These are phyloP conservation scores for Danio kyathit DNA, from an alignment of 2,797 vertebrate genomes.

Conservation along the genomic window DNA sequence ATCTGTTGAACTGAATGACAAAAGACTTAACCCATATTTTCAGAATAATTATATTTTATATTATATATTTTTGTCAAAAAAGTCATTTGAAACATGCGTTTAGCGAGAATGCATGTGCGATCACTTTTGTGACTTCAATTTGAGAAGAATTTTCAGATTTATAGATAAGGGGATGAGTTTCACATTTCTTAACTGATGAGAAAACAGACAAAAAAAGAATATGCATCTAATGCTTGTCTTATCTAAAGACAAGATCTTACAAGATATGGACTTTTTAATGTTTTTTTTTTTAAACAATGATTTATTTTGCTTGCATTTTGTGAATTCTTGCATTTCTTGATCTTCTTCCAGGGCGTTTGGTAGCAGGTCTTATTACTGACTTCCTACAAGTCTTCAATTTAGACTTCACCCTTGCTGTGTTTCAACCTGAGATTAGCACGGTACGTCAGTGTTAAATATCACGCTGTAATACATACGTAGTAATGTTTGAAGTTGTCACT, in stretches of 20 bases:
- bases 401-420: constrained; percentile 94
- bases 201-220: background rate
- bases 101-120: too few species aligned
- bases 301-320: background rate
- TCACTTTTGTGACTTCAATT: too few species aligned
- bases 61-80: too few species aligned
- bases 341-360: constrained; percentile 83
- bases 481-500: background rate
- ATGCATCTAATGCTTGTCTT: background rate
- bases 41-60: too few species aligned
- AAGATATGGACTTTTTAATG: background rate
- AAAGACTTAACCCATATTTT: too few species aligned
- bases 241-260: background rate
- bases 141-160: too few species aligned
- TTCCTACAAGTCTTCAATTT: constrained; percentile 94
- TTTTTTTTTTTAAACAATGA: background rate
- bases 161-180: background rate
- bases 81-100: too few species aligned
- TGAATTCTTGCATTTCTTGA: background rate
- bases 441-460: constrained; percentile 68
- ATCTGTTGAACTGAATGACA: too few species aligned
- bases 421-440: constrained; percentile 92
- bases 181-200: background rate
- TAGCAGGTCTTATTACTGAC: constrained; percentile 89
- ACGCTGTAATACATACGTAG: background rate